Conservation (phyloP, 2,888 invertebrate species). For the Smittia sp. region DNA sequence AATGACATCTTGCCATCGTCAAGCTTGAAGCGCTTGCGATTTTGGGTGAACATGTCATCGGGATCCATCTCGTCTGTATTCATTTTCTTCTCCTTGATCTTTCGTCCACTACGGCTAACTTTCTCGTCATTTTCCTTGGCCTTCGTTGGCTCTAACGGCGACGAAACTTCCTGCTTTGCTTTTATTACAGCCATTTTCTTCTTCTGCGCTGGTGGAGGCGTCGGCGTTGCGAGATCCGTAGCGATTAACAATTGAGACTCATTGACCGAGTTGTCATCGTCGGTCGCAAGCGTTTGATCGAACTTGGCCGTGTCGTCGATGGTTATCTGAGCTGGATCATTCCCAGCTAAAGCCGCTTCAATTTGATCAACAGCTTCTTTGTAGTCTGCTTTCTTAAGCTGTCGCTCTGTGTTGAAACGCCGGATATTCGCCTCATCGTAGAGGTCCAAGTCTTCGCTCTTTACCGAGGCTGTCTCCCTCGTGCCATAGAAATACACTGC, state of each 20-base stretch:
- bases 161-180: not conserved
- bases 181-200: not conserved
- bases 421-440: conserved; percentile 73
- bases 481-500: conserved; percentile 93
- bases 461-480: conserved; percentile 80
- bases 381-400: conserved; percentile 77
- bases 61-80: conserved; percentile 35
- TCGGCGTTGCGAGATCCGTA: not conserved
- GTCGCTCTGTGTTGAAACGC: conserved; percentile 69
- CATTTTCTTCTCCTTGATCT: conserved; percentile 64
- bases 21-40: conserved; percentile 33
- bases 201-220: not conserved
- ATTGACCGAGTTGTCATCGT: not conserved
- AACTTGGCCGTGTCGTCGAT: not conserved
- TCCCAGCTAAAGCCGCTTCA: conserved; percentile 70
- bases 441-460: conserved; percentile 80
- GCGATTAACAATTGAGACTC: conserved; percentile 32
- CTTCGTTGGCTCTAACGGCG: not conserved
- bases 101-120: conserved; percentile 66
- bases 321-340: conserved; percentile 51
- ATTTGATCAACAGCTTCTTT: conserved; percentile 87
- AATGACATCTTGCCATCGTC: not conserved
- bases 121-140: conserved; percentile 22
- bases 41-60: conserved; percentile 14
- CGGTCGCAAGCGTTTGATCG: not conserved